A percentile compares a stretch with the other conserved stretches of the same genome.
phyloP scores from a whole-genome alignment of 1,140 invertebrate genomes.

The Ruditapes philippinarum region DNA sequence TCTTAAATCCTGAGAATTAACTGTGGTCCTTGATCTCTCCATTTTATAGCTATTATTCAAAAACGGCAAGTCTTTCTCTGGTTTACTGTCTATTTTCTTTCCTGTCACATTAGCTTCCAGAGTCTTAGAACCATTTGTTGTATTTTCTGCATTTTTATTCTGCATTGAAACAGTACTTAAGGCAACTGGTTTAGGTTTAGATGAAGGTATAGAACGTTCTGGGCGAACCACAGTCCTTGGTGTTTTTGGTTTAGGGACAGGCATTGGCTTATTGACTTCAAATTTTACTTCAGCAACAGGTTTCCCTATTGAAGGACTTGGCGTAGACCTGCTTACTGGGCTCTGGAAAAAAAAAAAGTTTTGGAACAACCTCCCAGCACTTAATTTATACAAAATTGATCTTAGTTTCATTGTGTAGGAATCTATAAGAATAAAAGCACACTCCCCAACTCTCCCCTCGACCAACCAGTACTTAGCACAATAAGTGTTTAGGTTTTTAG shows the following conservation, averaged over 20 bases:
- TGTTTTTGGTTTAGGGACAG: slow-evolving; percentile 37
- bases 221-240: not conserved
- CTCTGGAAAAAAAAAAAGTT: slow-evolving; percentile 45
- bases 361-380: no score
- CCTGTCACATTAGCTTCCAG: not conserved
- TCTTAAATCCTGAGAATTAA: slow-evolving; percentile 3
- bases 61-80: slow-evolving; percentile 44
- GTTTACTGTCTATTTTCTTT: slow-evolving; percentile 23
- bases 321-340: slow-evolving; percentile 2
- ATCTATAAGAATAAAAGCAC: no score
- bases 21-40: slow-evolving; percentile 46
- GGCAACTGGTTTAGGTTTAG: slow-evolving; percentile 14
- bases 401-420: no score
- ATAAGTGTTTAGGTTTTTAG: no score
- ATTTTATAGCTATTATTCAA: slow-evolving; percentile 35
- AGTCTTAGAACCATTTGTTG: not conserved
- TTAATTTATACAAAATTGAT: no score
- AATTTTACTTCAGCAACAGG: slow-evolving; percentile 55
- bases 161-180: slow-evolving; percentile 63
- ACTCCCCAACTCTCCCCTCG: no score
- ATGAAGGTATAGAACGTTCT: not conserved
- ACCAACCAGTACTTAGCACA: no score
- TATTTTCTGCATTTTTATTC: slow-evolving; percentile 51
- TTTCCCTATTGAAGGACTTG: not conserved
- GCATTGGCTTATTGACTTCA: not conserved